These are phyloP conservation scores for Rhamphomyia laevipes DNA, from an alignment of 2,888 invertebrate species.

Conservation along the genomic window DNA sequence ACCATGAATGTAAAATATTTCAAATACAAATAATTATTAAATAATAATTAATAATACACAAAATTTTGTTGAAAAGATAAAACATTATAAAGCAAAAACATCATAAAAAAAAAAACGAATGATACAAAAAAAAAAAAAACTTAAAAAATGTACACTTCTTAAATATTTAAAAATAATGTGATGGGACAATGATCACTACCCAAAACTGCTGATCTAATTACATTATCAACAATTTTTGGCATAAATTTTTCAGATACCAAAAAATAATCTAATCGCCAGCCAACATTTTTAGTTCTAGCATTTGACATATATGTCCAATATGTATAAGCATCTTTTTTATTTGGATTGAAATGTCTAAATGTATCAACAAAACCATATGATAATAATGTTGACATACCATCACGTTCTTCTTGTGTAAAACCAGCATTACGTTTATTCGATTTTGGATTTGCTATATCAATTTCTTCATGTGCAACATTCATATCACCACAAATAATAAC, in stretches of 20 bases:
- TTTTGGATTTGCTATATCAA: slow-evolving; percentile 92
- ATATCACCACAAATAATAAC: slow-evolving; percentile 94
- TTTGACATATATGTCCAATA: slow-evolving; percentile 94
- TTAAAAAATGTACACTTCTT: slow-evolving; percentile 12
- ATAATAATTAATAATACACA: too few relatives aligned
- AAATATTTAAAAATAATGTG: slow-evolving; percentile 54
- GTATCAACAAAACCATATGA: slow-evolving; percentile 76
- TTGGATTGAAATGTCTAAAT: slow-evolving; percentile 77
- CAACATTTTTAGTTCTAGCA: slow-evolving; percentile 78
- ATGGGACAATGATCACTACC: slow-evolving; percentile 98
- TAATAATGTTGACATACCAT: slow-evolving; percentile 77
- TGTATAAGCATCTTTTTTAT: slow-evolving; percentile 70
- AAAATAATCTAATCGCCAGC: slow-evolving; percentile 97
- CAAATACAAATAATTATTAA: too few relatives aligned
- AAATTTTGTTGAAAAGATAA: too few relatives aligned
- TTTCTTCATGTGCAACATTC: slow-evolving; percentile 93
- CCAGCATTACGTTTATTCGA: slow-evolving; percentile 87
- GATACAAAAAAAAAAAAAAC: too few relatives aligned
- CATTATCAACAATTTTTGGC: slow-evolving; percentile 68
- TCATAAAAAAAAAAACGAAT: too few relatives aligned
- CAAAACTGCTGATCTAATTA: slow-evolving; percentile 66
- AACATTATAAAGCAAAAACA: too few relatives aligned
- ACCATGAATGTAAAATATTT: too few relatives aligned
- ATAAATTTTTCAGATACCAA: slow-evolving; percentile 71
- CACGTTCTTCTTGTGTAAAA: slow-evolving; percentile 88